Conservation (phyloP, 1,140 invertebrate genomes). For the Platorchestia sp. region DNA sequence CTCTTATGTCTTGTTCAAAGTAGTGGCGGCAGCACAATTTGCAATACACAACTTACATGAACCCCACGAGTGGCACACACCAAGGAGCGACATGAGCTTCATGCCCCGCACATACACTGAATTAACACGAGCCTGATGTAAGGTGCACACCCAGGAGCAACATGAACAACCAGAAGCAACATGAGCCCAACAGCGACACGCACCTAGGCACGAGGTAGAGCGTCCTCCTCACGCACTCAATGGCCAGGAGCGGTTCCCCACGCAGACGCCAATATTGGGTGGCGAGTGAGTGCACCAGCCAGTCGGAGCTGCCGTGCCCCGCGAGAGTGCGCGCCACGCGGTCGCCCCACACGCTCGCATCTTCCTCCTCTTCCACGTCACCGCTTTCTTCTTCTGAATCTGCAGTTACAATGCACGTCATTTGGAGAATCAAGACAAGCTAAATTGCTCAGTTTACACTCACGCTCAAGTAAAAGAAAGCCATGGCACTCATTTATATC, state of each 20-base stretch:
- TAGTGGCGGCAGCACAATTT: slow-evolving; percentile 83
- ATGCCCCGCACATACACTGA: slow-evolving; percentile 76
- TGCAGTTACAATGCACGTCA: not conserved
- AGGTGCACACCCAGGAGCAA: not conserved
- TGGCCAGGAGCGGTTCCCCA: slow-evolving; percentile 82
- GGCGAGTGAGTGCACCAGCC: slow-evolving; percentile 87
- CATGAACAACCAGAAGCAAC: slow-evolving; percentile 72
- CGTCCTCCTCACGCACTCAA: slow-evolving; percentile 85
- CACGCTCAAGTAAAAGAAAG: too few relatives aligned
- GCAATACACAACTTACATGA: slow-evolving; percentile 61
- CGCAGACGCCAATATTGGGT: slow-evolving; percentile 87
- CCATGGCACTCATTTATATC: too few relatives aligned
- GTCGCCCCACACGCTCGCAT: slow-evolving; percentile 78
- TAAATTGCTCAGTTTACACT: too few relatives aligned
- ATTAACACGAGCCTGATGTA: not conserved
- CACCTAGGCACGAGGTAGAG: slow-evolving; percentile 85
- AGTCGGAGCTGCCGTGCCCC: slow-evolving; percentile 80
- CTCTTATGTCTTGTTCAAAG: slow-evolving; percentile 70
- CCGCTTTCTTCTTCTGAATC: slow-evolving; percentile 78
- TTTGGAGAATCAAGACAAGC: not conserved
- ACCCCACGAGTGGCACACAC: slow-evolving; percentile 71
- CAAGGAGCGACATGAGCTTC: slow-evolving; percentile 83
- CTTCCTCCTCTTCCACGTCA: slow-evolving; percentile 77
- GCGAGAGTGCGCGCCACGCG: slow-evolving; percentile 77
- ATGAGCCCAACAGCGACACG: slow-evolving; percentile 39